These are phyloP conservation scores for Gopherus evgoodei DNA, from an alignment of 2,113 vertebrate species.

Conservation along the genomic window DNA sequence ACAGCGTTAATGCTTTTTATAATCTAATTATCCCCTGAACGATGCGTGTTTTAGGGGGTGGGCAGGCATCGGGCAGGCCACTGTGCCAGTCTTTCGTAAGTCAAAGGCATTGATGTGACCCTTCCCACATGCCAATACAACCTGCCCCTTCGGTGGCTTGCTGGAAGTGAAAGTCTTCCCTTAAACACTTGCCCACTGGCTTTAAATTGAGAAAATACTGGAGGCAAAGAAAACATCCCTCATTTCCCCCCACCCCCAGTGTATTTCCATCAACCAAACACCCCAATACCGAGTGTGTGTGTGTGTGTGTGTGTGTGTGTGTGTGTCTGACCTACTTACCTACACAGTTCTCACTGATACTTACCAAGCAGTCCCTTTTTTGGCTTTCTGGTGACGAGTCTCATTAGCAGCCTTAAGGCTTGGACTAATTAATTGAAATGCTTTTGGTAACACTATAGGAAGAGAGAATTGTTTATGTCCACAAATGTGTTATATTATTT, in stretches of 20 bases:
- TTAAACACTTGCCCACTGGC: not conserved
- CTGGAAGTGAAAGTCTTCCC: not conserved
- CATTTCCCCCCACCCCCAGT: too few relatives aligned
- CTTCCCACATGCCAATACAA: not conserved
- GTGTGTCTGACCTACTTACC: not conserved
- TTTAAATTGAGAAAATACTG: not conserved
- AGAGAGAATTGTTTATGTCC: conserved; percentile 32
- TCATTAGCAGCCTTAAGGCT: conserved; percentile 54
- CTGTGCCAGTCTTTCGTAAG: not conserved
- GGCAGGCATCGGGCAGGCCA: not conserved
- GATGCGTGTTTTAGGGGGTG: not conserved
- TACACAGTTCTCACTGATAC: not conserved
- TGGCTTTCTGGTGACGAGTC: not conserved
- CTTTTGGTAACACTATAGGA: conserved; percentile 61
- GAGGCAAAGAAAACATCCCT: not conserved
- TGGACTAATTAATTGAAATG: conserved; percentile 64
- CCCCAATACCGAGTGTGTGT: not conserved
- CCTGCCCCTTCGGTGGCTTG: not conserved
- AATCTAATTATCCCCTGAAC: not conserved
- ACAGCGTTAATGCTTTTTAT: conserved; percentile 21
- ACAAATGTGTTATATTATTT: conserved; percentile 46
- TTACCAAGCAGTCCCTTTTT: not conserved
- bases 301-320: not conserved
- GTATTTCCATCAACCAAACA: not conserved
- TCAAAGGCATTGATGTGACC: not conserved